phyloP scores from a whole-genome alignment of 2,113 vertebrate genomes.

The Erpornis zantholeuca region DNA sequence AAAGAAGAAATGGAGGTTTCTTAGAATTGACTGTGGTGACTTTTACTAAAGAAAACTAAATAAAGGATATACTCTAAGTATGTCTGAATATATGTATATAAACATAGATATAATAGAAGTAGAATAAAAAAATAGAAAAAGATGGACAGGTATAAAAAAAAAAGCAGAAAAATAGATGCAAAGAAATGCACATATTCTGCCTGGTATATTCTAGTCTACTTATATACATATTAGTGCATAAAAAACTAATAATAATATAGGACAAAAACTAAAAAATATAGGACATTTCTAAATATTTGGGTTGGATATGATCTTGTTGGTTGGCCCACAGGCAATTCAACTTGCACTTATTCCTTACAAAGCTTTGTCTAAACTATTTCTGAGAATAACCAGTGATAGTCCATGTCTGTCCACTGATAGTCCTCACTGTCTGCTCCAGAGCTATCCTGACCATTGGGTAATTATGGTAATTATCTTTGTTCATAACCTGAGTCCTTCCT shows the following conservation, averaged over 20 bases:
- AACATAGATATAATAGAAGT: background rate
- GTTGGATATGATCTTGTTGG: background rate
- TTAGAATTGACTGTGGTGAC: background rate
- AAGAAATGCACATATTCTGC: background rate
- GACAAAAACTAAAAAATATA: background rate
- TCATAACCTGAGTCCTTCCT: background rate
- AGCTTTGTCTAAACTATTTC: background rate
- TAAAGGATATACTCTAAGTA: background rate
- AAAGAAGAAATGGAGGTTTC: background rate
- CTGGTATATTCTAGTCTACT: background rate
- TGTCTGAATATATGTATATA: background rate
- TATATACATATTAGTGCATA: background rate
- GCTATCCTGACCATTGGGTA: background rate
- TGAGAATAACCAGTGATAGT: background rate
- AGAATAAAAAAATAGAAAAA: background rate
- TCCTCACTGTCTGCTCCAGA: background rate
- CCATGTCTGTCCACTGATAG: too few relatives aligned
- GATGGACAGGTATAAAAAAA: background rate
- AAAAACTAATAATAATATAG: too few relatives aligned
- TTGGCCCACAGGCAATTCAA: background rate
- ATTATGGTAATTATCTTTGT: background rate
- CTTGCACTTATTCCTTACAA: background rate
- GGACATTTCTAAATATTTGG: background rate
- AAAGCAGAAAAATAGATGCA: background rate
- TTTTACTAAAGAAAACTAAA: background rate